Conservation (phyloP, 1,140 invertebrate species). For the Philotrypesis tridentata region DNA sequence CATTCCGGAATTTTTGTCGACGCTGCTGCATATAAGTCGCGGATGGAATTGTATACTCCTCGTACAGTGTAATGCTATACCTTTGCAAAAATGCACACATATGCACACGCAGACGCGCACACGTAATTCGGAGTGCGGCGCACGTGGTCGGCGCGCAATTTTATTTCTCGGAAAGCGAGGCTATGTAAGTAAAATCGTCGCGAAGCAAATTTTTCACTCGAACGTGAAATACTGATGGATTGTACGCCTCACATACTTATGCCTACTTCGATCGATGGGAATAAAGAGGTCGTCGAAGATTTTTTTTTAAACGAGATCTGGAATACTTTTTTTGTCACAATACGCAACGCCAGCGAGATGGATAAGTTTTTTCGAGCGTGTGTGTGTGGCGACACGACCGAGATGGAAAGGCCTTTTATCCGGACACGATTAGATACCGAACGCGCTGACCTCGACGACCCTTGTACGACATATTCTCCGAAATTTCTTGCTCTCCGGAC, state of each 20-base stretch:
- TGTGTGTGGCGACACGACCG: background rate
- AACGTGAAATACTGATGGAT: too few species aligned
- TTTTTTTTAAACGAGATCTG: background rate
- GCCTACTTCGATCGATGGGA: too few species aligned
- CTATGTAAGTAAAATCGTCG: background rate
- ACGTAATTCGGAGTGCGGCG: background rate
- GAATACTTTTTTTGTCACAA: background rate
- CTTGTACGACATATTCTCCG: background rate
- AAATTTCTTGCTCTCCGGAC: background rate
- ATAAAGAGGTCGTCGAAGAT: background rate
- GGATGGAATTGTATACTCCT: slow-evolving; percentile 30
- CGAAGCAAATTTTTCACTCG: too few species aligned
- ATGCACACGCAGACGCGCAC: too few species aligned
- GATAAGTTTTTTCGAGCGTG: background rate
- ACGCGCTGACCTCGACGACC: background rate
- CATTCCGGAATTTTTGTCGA: background rate
- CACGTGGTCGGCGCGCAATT: background rate
- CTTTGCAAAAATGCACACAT: background rate
- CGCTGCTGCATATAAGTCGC: background rate
- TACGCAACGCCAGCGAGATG: background rate
- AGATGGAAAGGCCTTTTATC: background rate
- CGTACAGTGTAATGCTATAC: background rate
- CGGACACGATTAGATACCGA: background rate
- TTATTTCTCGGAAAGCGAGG: background rate
- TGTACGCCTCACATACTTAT: too few species aligned